Percentiles rank a stretch among this genome's conserved stretches.
Evolutionary conservation across 2,888 invertebrate species (phyloP).

Genomic region (Andrena dorsata): DNA sequence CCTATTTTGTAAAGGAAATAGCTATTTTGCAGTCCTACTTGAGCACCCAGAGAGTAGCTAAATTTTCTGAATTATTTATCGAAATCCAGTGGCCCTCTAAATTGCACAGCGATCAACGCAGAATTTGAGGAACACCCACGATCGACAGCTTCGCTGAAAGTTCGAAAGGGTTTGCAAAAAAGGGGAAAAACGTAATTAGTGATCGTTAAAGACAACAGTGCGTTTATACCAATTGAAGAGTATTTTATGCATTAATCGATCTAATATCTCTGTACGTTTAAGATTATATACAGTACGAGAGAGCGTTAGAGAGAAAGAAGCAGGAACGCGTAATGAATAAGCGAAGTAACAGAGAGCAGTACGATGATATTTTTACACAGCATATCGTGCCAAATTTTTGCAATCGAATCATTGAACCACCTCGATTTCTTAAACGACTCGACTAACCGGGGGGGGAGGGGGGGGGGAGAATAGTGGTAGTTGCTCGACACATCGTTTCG

Average conservation of each 20-base stretch:
- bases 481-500: background rate
- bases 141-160: conserved; percentile 45
- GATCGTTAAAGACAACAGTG: conserved; percentile 38
- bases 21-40: background rate
- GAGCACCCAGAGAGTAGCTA: background rate
- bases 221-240: conserved; percentile 65
- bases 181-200: conserved; percentile 19
- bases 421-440: conserved; percentile 42
- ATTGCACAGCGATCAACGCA: conserved; percentile 21
- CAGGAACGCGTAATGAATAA: conserved; percentile 30
- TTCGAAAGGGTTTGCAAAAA: conserved; percentile 53
- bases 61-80: no score
- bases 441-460: no score
- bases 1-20: no score
- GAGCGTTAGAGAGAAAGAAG: background rate
- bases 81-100: background rate
- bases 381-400: conserved; percentile 79
- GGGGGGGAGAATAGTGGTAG: background rate
- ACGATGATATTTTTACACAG: conserved; percentile 78
- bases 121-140: conserved; percentile 15
- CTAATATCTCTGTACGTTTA: conserved; percentile 65
- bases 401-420: conserved; percentile 60
- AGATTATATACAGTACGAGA: conserved; percentile 36
- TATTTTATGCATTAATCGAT: conserved; percentile 69
- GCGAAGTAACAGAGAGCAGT: conserved; percentile 60